A percentile compares a stretch with the other conserved stretches of the same genome.
phyloP scores from a whole-genome alignment of 2,797 vertebrate genomes.

The Coranthus polyacanthus region DNA sequence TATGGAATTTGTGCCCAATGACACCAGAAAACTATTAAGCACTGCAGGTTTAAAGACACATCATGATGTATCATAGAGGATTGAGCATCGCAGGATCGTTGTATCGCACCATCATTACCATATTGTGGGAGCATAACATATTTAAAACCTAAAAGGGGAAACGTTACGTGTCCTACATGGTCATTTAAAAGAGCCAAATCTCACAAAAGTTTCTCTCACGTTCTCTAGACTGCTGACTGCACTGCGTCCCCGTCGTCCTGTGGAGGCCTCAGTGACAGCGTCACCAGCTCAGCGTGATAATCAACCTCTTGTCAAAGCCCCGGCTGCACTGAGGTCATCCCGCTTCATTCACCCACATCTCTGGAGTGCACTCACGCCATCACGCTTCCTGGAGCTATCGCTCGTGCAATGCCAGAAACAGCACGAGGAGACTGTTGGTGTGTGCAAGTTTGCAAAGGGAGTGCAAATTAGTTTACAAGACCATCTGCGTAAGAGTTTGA shows the following conservation, averaged over 20 bases:
- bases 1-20: too few species aligned
- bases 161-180: too few species aligned
- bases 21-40: too few species aligned
- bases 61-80: too few species aligned
- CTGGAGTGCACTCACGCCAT: constrained; percentile 42
- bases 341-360: constrained; percentile 57
- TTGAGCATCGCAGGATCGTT: too few species aligned
- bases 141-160: too few species aligned
- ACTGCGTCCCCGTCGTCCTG: constrained; percentile 9
- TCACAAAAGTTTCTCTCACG: constrained; percentile 4
- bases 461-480: constrained; percentile 38
- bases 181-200: too few species aligned
- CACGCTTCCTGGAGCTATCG: constrained; percentile 49
- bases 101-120: too few species aligned
- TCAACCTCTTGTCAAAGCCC: constrained; percentile 73
- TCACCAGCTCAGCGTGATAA: constrained; percentile 74
- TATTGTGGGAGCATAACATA: too few species aligned
- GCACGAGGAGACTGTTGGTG: constrained; percentile 20
- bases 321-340: constrained; percentile 72
- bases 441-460: constrained; percentile 27
- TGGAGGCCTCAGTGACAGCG: constrained; percentile 62
- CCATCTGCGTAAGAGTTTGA: constrained; percentile 48
- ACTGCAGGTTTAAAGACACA: too few species aligned
- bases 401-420: constrained; percentile 40
- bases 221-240: constrained; percentile 33